Percentiles rank a stretch among this genome's conserved stretches.
Conservation (phyloP, 2,888 invertebrate species). For the Trilocha varians region DNA sequence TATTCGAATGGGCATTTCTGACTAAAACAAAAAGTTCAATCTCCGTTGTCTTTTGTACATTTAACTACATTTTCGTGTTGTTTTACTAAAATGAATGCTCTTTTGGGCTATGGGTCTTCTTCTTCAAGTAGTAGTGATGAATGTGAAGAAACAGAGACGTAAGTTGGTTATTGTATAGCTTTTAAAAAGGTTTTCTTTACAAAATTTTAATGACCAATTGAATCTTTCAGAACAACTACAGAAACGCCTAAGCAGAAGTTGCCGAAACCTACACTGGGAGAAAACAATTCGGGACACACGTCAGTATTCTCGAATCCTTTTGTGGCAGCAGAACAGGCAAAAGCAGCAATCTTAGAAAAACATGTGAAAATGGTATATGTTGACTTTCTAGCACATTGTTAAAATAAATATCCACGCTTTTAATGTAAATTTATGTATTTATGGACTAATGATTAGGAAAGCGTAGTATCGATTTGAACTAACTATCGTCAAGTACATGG, state of each 20-base stretch:
- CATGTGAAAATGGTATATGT: constrained; percentile 92
- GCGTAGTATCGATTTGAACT: constrained; percentile 44
- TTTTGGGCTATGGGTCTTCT: constrained; percentile 77
- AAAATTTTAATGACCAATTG: too few species aligned
- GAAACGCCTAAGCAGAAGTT: constrained; percentile 55
- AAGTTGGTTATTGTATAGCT: constrained; percentile 15
- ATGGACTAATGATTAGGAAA: constrained; percentile 16
- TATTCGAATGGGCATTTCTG: too few species aligned
- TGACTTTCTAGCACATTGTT: constrained; percentile 48
- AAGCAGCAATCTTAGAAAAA: constrained; percentile 88
- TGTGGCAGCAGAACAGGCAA: constrained; percentile 87
- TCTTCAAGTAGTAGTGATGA: constrained; percentile 62
- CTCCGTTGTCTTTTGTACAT: too few species aligned
- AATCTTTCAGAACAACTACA: constrained; percentile 21
- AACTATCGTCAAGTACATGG: constrained; percentile 73
- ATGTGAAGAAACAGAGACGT: constrained; percentile 36
- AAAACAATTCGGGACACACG: constrained; percentile 69
- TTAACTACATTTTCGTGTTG: too few species aligned
- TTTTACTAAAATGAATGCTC: constrained; percentile 77
- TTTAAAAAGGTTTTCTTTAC: too few species aligned
- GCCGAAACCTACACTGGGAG: constrained; percentile 77
- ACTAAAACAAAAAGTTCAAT: too few species aligned
- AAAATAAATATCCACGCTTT: constrained; percentile 1
- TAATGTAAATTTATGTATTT: background rate
- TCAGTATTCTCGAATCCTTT: constrained; percentile 93